A percentile compares a stretch with the other conserved stretches of the same genome.
These are phyloP conservation scores for Xyliphius kryptos DNA, from an alignment of 2,113 vertebrate species.

Conservation along the genomic window DNA sequence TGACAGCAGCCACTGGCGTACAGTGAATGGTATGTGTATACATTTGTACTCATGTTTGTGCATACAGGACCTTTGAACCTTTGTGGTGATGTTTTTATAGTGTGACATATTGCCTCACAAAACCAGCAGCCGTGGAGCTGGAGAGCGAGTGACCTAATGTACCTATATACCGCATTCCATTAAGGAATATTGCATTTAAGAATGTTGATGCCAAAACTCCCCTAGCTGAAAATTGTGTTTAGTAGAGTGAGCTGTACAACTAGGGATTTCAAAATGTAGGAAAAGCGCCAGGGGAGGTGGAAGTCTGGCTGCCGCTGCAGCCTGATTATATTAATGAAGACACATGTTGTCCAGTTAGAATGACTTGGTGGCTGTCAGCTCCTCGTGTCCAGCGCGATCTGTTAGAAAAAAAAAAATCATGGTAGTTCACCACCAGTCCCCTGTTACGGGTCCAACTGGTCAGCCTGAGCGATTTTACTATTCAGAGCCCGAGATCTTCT, in stretches of 20 bases:
- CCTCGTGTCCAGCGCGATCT: slow-evolving; percentile 11
- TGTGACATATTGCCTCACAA: slow-evolving; percentile 16
- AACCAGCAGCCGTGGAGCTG: neutral
- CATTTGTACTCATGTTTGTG: slow-evolving; percentile 1
- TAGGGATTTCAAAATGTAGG: neutral
- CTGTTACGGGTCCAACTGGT: slow-evolving; percentile 10
- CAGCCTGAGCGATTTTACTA: neutral
- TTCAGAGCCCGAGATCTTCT: no score
- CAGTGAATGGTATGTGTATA: slow-evolving; percentile 25
- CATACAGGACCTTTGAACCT: slow-evolving; percentile 9
- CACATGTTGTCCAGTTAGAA: slow-evolving; percentile 43
- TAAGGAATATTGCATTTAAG: neutral
- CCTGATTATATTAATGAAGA: slow-evolving; percentile 46
- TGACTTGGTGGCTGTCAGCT: slow-evolving; percentile 31
- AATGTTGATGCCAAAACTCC: neutral
- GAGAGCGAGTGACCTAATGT: neutral
- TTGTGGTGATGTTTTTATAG: slow-evolving; percentile 17
- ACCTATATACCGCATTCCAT: neutral
- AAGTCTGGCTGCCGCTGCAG: slow-evolving; percentile 22
- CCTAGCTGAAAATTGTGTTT: neutral
- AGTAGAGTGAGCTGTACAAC: neutral
- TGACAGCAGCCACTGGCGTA: slow-evolving; percentile 27
- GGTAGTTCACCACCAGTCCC: slow-evolving; percentile 1
- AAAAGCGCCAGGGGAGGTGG: slow-evolving; percentile 18
- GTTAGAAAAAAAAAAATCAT: slow-evolving; percentile 15